phyloP scores from a whole-genome alignment of 35 echinoderm and acorn worm genomes.

The Diadema setosum region DNA sequence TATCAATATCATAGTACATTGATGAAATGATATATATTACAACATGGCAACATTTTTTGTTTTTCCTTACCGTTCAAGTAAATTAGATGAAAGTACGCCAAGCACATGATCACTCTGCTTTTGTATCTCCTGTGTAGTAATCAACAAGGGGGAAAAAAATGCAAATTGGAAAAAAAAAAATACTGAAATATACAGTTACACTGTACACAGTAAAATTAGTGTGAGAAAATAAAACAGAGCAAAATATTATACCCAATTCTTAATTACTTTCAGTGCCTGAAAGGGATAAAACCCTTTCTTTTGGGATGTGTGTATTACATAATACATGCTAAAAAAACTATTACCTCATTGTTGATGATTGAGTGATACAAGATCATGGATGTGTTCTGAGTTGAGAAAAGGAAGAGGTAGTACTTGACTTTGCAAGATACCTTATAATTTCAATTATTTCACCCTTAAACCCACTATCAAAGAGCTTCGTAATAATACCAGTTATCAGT shows the following conservation, averaged over 20 bases:
- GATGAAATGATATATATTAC: neutral
- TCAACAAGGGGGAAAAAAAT: neutral
- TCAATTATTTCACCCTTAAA: neutral
- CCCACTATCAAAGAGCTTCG: too few species aligned
- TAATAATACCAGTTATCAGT: neutral
- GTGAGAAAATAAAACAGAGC: neutral
- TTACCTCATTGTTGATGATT: too few species aligned
- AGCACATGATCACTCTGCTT: constrained; percentile 51
- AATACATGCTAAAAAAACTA: too few species aligned
- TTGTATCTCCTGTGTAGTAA: constrained; percentile 53
- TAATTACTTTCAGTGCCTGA: too few species aligned
- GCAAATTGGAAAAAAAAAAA: neutral
- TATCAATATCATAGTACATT: neutral
- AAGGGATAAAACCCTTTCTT: too few species aligned
- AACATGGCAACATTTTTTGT: neutral
- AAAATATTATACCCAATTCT: neutral
- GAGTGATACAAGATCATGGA: too few species aligned
- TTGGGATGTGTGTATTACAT: too few species aligned
- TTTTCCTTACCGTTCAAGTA: constrained; percentile 34
- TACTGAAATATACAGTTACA: neutral
- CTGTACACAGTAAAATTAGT: neutral
- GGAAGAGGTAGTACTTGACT: too few species aligned
- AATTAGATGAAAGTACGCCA: constrained; percentile 6
- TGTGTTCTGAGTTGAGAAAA: too few species aligned
- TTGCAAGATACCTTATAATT: neutral